Percentiles rank a stretch among this genome's conserved stretches.
Conservation (phyloP, 2,888 invertebrate species). For the Panzeria rudis region DNA sequence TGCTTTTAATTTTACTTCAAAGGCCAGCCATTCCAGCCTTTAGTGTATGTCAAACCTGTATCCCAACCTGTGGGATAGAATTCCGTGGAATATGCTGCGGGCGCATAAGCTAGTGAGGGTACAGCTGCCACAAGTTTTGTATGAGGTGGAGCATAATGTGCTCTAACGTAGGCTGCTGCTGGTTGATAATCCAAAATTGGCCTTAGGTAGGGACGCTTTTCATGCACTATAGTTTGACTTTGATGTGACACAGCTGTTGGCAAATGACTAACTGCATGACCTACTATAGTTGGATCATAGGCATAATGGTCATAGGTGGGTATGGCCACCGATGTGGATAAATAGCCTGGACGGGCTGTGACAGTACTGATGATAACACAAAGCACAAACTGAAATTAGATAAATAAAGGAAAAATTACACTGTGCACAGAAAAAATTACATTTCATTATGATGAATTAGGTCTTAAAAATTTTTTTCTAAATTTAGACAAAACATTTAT, state of each 20-base stretch:
- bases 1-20: conserved; percentile 66
- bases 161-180: conserved; percentile 72
- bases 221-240: conserved; percentile 82
- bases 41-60: conserved; percentile 68
- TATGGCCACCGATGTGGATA: conserved; percentile 68
- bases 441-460: no score
- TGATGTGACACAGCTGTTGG: conserved; percentile 82
- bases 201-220: conserved; percentile 81
- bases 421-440: not conserved
- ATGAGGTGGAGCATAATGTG: conserved; percentile 72
- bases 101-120: conserved; percentile 63
- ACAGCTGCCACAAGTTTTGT: conserved; percentile 55
- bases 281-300: conserved; percentile 79
- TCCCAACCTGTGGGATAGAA: conserved; percentile 75
- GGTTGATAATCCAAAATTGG: conserved; percentile 79
- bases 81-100: conserved; percentile 73
- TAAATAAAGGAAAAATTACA: not conserved
- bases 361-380: conserved; percentile 54
- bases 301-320: conserved; percentile 77
- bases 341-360: conserved; percentile 77
- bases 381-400: conserved; percentile 46
- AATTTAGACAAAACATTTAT: no score
- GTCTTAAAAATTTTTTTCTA: no score
- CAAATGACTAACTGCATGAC: conserved; percentile 77
- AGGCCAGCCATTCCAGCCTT: conserved; percentile 74